Base-by-base conservation (phyloP, 2,888 invertebrate species). In the Neocrepidodera transversa region DNA sequence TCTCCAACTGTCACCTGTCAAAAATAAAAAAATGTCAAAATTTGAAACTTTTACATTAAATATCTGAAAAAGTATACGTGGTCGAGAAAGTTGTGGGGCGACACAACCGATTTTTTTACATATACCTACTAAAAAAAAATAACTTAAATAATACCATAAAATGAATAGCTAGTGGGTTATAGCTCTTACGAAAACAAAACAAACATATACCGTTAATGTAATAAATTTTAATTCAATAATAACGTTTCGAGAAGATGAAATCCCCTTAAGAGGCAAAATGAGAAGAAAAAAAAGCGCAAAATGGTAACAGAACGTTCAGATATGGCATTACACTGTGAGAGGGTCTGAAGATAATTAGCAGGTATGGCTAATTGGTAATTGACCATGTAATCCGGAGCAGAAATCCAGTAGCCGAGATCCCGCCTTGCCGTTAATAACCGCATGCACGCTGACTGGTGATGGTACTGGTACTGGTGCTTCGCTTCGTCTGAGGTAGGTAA, bases 321-420 rank as follows among this genome's bases (percentile, higher is more conserved):
- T 32, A 36, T 47, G 36, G 45, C 35, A 54, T 47, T 54, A 54
- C 45, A 26, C 26, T 45, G 13, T 28, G 14, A 10, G 45, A 45
- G 45, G 45, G 45, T 45, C 16, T 45, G 26, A 26, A 54, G 45
- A 69, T 71, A 71, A 71, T 71, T 71, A 71, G 69, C 72, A 69
- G 73, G 69, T 69, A 71, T 66, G 66, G 68, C 71, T 74, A 74
- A 75, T 75, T 74, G 74, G 73, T 74, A 74, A 74, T 72, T 68
- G 71, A 71, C 66, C 70, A 66, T 71, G 69, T 72, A 73, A 74
- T 72, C 68, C 63, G 67, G 69, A 66, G 67, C 67, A 54, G 67
- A 64, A 71, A 68, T 70, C 68, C 73, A 67, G 73, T 72, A 73
- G 72, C 72, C 49, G 52, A 48, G 60, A 64, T 56, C 58, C 69